These are phyloP conservation scores for Reinhardtius hippoglossoides DNA, from an alignment of 2,113 vertebrate species.

Conservation along the genomic window DNA sequence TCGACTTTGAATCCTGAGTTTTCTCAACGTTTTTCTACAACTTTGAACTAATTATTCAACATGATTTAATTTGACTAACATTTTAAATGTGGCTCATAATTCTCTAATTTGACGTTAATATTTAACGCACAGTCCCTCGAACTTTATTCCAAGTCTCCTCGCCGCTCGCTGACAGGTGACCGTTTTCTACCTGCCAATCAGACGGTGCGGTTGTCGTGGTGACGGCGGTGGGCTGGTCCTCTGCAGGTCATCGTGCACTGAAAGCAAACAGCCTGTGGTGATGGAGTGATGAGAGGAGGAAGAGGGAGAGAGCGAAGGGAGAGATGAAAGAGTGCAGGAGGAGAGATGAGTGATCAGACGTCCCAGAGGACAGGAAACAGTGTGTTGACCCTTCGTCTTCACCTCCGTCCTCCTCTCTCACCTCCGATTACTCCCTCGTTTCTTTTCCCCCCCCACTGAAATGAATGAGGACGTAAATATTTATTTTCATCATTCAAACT, in stretches of 20 bases:
- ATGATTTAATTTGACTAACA: too few relatives aligned
- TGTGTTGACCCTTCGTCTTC: conserved; percentile 18
- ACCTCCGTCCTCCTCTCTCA: neutral
- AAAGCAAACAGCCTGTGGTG: conserved; percentile 35
- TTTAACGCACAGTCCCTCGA: too few relatives aligned
- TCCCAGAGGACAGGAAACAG: conserved; percentile 53
- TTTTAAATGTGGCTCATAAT: too few relatives aligned
- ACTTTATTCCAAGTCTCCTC: neutral
- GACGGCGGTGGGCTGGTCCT: neutral
- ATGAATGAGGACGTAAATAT: neutral
- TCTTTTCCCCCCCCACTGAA: neutral
- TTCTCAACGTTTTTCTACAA: too few relatives aligned
- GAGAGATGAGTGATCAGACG: conserved; percentile 53
- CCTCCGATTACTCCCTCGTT: neutral
- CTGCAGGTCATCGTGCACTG: neutral
- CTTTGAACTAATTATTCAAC: too few relatives aligned
- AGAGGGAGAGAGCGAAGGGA: conserved; percentile 16
- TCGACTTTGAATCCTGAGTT: too few relatives aligned
- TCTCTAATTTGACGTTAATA: too few relatives aligned
- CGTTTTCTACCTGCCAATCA: neutral
- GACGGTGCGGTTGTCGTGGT: neutral
- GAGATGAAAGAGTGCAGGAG: conserved; percentile 44
- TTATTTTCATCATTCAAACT: neutral
- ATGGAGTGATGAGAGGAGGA: conserved; percentile 46
- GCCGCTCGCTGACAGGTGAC: neutral